phyloP scores from a whole-genome alignment of 2,797 vertebrate species.

The Bovichtus diacanthus region DNA sequence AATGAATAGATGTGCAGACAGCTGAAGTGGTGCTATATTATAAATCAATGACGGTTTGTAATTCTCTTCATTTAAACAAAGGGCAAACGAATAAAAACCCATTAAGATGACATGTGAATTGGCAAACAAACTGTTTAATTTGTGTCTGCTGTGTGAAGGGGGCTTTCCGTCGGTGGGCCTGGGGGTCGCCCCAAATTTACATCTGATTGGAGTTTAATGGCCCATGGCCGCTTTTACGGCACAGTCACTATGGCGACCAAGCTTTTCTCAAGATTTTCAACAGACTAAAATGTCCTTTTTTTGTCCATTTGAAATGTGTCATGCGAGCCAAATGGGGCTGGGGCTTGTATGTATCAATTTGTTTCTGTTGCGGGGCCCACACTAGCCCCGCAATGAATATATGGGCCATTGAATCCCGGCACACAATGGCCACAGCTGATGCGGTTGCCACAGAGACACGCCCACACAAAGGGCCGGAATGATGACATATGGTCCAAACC shows the following conservation, averaged over 20 bases:
- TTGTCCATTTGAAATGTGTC: slow-evolving; percentile 90
- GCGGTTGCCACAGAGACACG: slow-evolving; percentile 91
- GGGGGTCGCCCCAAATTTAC: slow-evolving; percentile 90
- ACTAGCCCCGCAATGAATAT: slow-evolving; percentile 91
- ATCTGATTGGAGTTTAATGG: slow-evolving; percentile 96
- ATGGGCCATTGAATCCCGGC: slow-evolving; percentile 88
- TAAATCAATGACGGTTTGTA: slow-evolving; percentile 91
- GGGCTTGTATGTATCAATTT: slow-evolving; percentile 96
- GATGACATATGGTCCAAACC: slow-evolving; percentile 95
- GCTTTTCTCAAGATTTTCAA: slow-evolving; percentile 95
- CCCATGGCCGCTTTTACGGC: slow-evolving; percentile 86
- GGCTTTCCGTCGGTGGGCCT: slow-evolving; percentile 77
- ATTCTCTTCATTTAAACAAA: slow-evolving; percentile 92
- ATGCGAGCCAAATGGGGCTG: slow-evolving; percentile 88
- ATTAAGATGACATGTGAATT: slow-evolving; percentile 94
- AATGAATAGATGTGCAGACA: slow-evolving; percentile 68
- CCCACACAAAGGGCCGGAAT: slow-evolving; percentile 88
- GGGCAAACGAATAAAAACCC: slow-evolving; percentile 88
- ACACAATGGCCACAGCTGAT: slow-evolving; percentile 91
- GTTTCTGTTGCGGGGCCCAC: slow-evolving; percentile 90
- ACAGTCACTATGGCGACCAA: slow-evolving; percentile 87
- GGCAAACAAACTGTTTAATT: slow-evolving; percentile 96
- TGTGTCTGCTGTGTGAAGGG: slow-evolving; percentile 83
- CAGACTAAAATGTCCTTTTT: slow-evolving; percentile 91
- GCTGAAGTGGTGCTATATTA: slow-evolving; percentile 88